Evolutionary conservation across 2,113 vertebrate species (phyloP).

Genomic region (Ceyx cyanopectus): DNA sequence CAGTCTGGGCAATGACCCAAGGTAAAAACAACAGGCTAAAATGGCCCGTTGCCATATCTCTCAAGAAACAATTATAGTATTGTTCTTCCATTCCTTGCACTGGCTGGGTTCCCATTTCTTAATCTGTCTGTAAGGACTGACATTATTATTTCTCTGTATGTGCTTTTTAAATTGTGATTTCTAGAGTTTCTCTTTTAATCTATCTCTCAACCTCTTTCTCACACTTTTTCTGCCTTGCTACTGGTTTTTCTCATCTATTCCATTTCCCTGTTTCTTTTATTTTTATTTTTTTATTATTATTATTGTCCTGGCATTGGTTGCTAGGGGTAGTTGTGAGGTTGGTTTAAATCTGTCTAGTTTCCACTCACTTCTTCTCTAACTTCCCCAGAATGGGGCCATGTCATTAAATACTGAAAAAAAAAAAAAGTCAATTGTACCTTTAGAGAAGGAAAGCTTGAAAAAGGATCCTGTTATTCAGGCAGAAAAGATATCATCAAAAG

Average conservation of each 20-base stretch:
- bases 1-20: slow-evolving; percentile 72
- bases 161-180: slow-evolving; percentile 30
- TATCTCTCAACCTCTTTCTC: neutral
- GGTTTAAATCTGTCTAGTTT: neutral
- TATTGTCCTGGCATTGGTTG: neutral
- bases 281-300: neutral
- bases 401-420: neutral
- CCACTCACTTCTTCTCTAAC: neutral
- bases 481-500: neutral
- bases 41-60: slow-evolving; percentile 68
- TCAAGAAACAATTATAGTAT: slow-evolving; percentile 69
- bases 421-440: neutral
- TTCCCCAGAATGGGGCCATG: neutral
- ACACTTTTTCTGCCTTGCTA: neutral
- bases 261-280: neutral
- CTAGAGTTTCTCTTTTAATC: slow-evolving; percentile 35
- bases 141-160: slow-evolving; percentile 63
- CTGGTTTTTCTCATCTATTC: neutral
- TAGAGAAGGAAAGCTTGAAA: neutral
- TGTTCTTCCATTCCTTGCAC: slow-evolving; percentile 46
- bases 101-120: slow-evolving; percentile 70
- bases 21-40: slow-evolving; percentile 69
- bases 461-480: neutral
- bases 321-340: neutral
- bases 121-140: slow-evolving; percentile 54